Evolutionary conservation across 2,113 vertebrate species (phyloP).

Genomic region (Mesembrinibis cayennensis): DNA sequence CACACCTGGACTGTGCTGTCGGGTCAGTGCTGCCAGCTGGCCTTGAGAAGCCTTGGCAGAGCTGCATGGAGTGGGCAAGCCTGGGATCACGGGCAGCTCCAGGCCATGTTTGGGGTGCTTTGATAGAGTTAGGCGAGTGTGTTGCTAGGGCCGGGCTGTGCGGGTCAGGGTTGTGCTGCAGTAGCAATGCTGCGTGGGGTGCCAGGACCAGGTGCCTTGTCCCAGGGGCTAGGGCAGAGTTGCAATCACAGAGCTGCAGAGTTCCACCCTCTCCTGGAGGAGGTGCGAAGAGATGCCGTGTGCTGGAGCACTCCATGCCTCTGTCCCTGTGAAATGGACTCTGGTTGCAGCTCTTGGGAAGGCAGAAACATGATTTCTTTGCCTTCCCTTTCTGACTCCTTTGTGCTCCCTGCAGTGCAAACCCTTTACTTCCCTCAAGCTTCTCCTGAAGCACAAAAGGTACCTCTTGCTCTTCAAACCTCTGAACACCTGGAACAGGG

Average conservation of each 20-base stretch:
- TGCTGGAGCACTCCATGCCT: neutral
- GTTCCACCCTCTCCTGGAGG: neutral
- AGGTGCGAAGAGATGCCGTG: neutral
- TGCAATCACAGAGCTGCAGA: neutral
- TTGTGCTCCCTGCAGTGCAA: neutral
- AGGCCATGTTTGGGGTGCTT: neutral
- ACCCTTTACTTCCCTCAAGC: neutral
- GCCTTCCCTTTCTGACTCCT: neutral
- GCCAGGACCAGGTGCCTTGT: neutral
- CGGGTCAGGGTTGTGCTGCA: neutral
- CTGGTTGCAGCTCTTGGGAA: neutral
- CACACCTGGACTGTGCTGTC: fast-evolving
- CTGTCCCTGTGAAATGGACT: neutral
- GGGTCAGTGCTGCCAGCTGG: neutral
- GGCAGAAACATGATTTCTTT: neutral
- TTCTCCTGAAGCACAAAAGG: neutral
- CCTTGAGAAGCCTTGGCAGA: neutral
- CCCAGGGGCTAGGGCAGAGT: neutral
- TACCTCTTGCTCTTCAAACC: neutral
- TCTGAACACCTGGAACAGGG: neutral
- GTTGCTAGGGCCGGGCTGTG: neutral
- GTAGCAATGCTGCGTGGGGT: neutral
- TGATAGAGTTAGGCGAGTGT: neutral
- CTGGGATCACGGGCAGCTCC: neutral
- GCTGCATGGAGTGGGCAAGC: neutral